phyloP scores from a whole-genome alignment of 1,140 invertebrate genomes.

The Lethocerus indicus region DNA sequence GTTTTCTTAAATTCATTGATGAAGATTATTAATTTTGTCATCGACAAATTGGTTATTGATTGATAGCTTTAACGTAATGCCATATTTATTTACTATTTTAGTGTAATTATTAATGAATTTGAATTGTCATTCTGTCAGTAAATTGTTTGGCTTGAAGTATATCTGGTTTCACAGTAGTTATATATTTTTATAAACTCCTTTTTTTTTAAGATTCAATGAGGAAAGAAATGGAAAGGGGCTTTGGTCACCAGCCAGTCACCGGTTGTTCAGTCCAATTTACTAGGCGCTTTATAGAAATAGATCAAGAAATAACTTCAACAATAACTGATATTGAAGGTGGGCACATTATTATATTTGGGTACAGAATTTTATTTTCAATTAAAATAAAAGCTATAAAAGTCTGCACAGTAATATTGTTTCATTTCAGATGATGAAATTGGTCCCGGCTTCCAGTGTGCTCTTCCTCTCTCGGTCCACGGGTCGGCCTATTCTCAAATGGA shows the following conservation, averaged over 20 bases:
- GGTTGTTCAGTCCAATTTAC: slow-evolving; percentile 34
- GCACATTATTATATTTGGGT: slow-evolving; percentile 2
- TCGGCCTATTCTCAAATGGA: slow-evolving; percentile 51
- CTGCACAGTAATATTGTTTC: slow-evolving; percentile 11
- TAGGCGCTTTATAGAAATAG: slow-evolving; percentile 36
- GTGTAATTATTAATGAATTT: too few species aligned
- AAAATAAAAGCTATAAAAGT: too few species aligned
- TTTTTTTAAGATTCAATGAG: slow-evolving; percentile 10
- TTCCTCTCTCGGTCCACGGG: slow-evolving; percentile 57
- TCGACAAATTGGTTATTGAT: too few species aligned
- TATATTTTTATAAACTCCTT: too few species aligned
- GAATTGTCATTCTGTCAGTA: too few species aligned
- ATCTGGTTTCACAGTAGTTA: too few species aligned
- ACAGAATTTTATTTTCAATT: too few species aligned
- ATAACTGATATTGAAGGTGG: slow-evolving; percentile 43
- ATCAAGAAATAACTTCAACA: slow-evolving; percentile 41
- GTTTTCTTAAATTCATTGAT: too few species aligned
- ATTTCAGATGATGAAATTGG: slow-evolving; percentile 42
- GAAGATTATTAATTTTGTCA: too few species aligned
- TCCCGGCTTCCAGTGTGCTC: slow-evolving; percentile 43
- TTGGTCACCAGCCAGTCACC: slow-evolving; percentile 14
- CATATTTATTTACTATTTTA: too few species aligned
- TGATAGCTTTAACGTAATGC: too few species aligned
- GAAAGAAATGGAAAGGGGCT: slow-evolving; percentile 9
- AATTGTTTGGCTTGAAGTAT: too few species aligned